These are phyloP conservation scores for Scolopax rusticola DNA, from an alignment of 2,797 vertebrate species.

Conservation along the genomic window DNA sequence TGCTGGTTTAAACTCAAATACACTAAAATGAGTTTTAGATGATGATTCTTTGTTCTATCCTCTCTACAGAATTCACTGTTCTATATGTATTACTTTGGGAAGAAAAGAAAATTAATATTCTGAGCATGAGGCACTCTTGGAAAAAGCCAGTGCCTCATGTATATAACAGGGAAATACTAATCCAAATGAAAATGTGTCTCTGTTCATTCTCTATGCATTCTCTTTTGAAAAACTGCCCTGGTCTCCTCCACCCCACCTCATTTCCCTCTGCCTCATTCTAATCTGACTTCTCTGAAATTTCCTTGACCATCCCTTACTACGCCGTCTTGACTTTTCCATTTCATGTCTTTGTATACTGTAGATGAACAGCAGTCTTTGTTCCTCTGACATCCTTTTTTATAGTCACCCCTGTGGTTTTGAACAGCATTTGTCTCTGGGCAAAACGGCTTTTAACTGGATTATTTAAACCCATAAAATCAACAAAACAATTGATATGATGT, in stretches of 20 bases:
- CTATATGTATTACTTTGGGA: neutral
- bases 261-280: constrained; percentile 5
- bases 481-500: neutral
- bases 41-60: constrained; percentile 26
- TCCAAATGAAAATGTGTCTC: neutral
- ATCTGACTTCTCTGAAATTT: constrained; percentile 19
- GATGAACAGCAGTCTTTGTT: constrained; percentile 33
- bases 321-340: neutral
- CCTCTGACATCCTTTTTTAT: neutral
- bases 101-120: constrained; percentile 10
- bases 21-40: constrained; percentile 28
- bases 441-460: constrained; percentile 4
- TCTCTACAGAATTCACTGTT: constrained; percentile 14
- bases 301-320: constrained; percentile 33
- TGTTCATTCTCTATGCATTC: neutral
- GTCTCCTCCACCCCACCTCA: neutral
- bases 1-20: constrained; percentile 35
- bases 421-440: constrained; percentile 14
- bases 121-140: neutral
- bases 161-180: neutral
- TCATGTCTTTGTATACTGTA: neutral
- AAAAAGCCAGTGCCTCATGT: neutral
- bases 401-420: constrained; percentile 9
- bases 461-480: constrained; percentile 39
- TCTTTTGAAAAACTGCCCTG: neutral